Evolutionary conservation across 2,797 vertebrate genomes (phyloP).

Genomic region (Dromococcyx pavoninus): DNA sequence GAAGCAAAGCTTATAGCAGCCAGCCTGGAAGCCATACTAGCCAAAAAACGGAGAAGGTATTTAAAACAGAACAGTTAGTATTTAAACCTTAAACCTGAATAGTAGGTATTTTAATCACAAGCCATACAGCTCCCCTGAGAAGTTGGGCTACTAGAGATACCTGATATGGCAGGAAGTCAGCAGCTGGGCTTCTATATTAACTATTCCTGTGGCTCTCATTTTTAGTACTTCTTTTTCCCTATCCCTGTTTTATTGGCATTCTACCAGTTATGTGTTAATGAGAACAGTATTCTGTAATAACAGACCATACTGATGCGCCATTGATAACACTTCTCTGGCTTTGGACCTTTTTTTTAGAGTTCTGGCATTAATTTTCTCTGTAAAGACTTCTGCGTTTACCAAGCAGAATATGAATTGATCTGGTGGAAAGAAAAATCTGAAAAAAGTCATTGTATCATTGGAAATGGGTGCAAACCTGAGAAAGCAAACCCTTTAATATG

Average conservation of each 20-base stretch:
- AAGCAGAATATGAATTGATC: background rate
- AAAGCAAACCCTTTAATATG: constrained; percentile 20
- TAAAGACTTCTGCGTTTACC: background rate
- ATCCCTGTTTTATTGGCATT: background rate
- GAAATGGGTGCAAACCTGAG: background rate
- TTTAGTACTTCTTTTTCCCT: background rate
- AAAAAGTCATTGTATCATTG: background rate
- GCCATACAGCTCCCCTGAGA: background rate
- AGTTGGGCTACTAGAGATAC: background rate
- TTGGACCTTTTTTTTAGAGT: background rate
- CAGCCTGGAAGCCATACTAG: background rate
- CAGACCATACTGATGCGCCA: background rate
- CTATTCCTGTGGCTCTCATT: background rate
- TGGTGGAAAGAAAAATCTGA: background rate
- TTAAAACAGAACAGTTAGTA: background rate
- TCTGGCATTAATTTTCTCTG: background rate
- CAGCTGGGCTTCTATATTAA: background rate
- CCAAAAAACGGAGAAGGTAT: background rate
- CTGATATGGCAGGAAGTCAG: background rate
- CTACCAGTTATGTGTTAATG: background rate
- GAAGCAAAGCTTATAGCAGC: background rate
- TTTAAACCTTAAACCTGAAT: background rate
- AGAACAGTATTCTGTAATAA: background rate
- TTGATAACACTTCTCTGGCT: background rate
- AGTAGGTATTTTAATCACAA: background rate